These are phyloP conservation scores for Astreopora myriophthalma DNA, from an alignment of 64 coral and sea anemone genomes.

Conservation along the genomic window DNA sequence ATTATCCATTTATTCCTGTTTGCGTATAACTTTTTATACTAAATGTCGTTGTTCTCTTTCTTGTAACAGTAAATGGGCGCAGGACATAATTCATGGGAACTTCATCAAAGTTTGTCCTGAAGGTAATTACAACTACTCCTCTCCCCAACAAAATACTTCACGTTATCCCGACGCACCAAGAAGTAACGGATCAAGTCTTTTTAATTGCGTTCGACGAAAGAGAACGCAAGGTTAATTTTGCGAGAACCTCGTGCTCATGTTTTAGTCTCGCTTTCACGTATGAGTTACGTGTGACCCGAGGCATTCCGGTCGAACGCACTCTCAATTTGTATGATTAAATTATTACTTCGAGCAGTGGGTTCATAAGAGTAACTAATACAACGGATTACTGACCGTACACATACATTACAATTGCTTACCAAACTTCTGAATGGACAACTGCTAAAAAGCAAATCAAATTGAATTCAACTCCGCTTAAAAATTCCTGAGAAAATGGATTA, in stretches of 20 bases:
- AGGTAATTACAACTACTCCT: constrained; percentile 12
- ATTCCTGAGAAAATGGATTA: background rate
- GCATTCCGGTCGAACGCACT: no score
- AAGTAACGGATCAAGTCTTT: no score
- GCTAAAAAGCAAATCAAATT: background rate
- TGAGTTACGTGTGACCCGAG: no score
- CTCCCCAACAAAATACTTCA: background rate
- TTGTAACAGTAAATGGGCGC: constrained; percentile 60
- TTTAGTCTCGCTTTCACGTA: background rate
- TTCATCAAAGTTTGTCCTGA: constrained; percentile 62
- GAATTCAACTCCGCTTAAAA: no score
- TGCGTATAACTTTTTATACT: background rate
- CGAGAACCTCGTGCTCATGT: background rate
- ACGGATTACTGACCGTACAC: no score
- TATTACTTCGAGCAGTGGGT: no score
- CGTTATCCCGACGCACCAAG: background rate
- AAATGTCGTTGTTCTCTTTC: background rate
- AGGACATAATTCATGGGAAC: constrained; percentile 66
- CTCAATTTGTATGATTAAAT: no score
- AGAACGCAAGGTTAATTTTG: background rate
- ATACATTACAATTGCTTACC: no score
- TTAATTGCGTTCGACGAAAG: background rate
- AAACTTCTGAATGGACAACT: background rate
- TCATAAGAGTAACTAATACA: no score
- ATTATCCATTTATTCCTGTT: background rate